Conservation (phyloP, 2,113 vertebrate genomes). For the Notechis scutatus region DNA sequence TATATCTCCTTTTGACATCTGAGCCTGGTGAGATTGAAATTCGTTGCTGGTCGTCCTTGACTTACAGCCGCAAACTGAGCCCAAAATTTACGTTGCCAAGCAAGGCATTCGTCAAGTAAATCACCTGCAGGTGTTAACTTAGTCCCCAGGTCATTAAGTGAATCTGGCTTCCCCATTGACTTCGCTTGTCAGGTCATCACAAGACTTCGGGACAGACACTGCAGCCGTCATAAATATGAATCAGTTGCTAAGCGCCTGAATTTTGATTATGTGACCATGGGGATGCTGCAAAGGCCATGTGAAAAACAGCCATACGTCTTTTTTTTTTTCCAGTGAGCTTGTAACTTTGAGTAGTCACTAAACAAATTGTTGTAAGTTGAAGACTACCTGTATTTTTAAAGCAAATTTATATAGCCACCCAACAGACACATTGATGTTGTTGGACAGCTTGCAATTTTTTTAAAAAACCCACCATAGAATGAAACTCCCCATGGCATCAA, state of each 20-base stretch:
- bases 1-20: background rate
- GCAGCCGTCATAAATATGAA: background rate
- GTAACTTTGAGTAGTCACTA: background rate
- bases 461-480: too few relatives aligned
- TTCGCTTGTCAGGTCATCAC: background rate
- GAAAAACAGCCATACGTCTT: background rate
- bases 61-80: background rate
- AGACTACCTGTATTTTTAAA: background rate
- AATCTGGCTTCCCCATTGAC: background rate
- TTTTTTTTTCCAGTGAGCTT: background rate
- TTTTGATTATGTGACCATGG: background rate
- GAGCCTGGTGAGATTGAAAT: background rate
- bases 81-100: background rate
- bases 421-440: too few relatives aligned
- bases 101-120: background rate
- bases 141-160: background rate
- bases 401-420: background rate
- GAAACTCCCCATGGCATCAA: too few relatives aligned
- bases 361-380: background rate
- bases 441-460: too few relatives aligned
- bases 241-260: background rate
- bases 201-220: background rate
- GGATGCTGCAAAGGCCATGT: background rate
- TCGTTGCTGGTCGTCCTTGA: background rate
- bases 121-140: too few relatives aligned